Conservation (phyloP, 1,140 invertebrate species). For the Bombyx mandarina region DNA sequence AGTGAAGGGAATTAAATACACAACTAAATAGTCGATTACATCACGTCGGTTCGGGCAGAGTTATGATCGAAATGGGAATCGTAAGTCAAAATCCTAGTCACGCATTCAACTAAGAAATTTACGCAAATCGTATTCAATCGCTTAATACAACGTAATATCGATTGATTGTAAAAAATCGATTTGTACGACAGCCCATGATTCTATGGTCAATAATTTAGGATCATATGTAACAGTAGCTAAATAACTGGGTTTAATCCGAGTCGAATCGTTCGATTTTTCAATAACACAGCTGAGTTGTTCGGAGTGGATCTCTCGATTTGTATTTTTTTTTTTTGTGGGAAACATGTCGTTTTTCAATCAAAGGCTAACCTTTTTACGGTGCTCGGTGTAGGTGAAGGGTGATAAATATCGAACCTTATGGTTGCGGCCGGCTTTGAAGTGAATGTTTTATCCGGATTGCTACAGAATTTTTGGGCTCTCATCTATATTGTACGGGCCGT, state of each 20-base stretch:
- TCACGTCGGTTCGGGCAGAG: slow-evolving; percentile 12
- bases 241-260: slow-evolving; percentile 50
- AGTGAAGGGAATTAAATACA: slow-evolving; percentile 17
- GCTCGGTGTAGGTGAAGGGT: slow-evolving; percentile 26
- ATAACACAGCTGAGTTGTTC: slow-evolving; percentile 44
- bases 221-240: slow-evolving; percentile 57
- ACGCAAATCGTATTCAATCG: slow-evolving; percentile 44
- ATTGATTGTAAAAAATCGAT: slow-evolving; percentile 8
- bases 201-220: slow-evolving; percentile 52
- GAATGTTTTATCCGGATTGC: slow-evolving; percentile 36
- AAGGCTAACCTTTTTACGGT: slow-evolving; percentile 41
- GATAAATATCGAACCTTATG: slow-evolving; percentile 63
- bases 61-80: slow-evolving; percentile 11
- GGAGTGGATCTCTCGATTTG: slow-evolving; percentile 16
- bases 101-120: slow-evolving; percentile 29
- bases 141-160: slow-evolving; percentile 26
- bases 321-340: slow-evolving; percentile 40
- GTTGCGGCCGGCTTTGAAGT: slow-evolving; percentile 55
- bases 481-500: too few relatives aligned
- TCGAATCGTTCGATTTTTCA: slow-evolving; percentile 54
- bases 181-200: slow-evolving; percentile 9
- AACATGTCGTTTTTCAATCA: slow-evolving; percentile 52
- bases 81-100: slow-evolving; percentile 1
- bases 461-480: slow-evolving; percentile 10
- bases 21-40: slow-evolving; percentile 20